Evolutionary conservation across 2,797 vertebrate genomes (phyloP), one percentile per base, ranked within the genome.

Genomic region (Betta splendens): DNA sequence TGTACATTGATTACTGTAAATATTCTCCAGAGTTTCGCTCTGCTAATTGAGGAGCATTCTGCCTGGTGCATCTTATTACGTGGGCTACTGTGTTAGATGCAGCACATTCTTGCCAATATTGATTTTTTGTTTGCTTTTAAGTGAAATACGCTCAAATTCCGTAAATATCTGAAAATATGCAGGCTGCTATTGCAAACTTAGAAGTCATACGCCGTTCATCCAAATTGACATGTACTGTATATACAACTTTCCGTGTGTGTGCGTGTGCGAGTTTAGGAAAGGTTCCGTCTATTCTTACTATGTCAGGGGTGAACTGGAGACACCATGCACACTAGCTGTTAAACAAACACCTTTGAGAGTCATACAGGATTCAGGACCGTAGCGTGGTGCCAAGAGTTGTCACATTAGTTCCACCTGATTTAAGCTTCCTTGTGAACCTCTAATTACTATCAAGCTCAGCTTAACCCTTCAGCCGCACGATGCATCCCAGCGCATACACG

Each of bases 1-100:
- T 72, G 67, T 65, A 64, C 79, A 85, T 83, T 86, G 86, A 89
- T 87, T 83, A 84, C 81, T 73, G 80, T 84, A 85, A 85, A 84
- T 85, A 85, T 72, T 78, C 75, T 83, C 80, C 40, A 6, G 77
- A 85, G 85, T 83, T 73, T 74, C 42, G 64, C 75, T 75, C 63
- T 3, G 4, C 62, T 85, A 77, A 84, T 78, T 83, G 82, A 76
- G 62, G 69, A 72, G 74, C 77, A 45, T 70, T 66, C 72, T 57
- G 77, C 56, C 69, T 61, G 78, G 60, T 58, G 77, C 76, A 79
- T 79, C 71, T 83, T 65, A 81, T 84, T 87, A 83, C 45, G 79
- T 75, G 78, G 76, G 78, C 68, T 72, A 63, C 52, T 45, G 54
- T 67, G 52, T 72, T 64, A 62, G 74, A 72, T 21, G 59, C 49